Evolutionary conservation across 2,888 invertebrate genomes (phyloP).

Genomic region (Drosophila tripunctata): DNA sequence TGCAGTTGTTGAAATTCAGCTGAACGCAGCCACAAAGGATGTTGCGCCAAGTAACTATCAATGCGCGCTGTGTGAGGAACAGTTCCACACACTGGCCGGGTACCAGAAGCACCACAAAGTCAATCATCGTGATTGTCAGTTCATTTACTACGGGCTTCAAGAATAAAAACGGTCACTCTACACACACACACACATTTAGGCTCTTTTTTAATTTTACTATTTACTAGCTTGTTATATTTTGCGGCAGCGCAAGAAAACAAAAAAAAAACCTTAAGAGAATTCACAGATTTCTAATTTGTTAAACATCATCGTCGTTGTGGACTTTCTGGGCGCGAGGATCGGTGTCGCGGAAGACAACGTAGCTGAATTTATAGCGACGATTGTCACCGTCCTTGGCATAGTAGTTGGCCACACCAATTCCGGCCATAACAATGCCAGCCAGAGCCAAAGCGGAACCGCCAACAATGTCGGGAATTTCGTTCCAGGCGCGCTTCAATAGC

Average conservation of each 20-base stretch:
- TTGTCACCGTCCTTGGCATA: conserved; percentile 87
- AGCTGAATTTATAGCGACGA: conserved; percentile 87
- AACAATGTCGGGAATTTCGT: conserved; percentile 90
- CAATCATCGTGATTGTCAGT: conserved; percentile 29
- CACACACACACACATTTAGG: conserved; percentile 10
- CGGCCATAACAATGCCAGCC: conserved; percentile 86
- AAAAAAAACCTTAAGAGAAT: conserved; percentile 31
- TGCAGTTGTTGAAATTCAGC: conserved; percentile 21
- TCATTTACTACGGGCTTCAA: conserved; percentile 27
- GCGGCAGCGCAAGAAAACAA: conserved; percentile 20
- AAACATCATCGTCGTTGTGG: conserved; percentile 84
- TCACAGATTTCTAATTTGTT: conserved; percentile 22
- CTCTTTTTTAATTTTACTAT: conserved; percentile 57
- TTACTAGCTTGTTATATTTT: conserved; percentile 57
- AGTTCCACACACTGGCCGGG: conserved; percentile 49
- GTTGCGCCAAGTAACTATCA: conserved; percentile 9
- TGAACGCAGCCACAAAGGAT: too few relatives aligned
- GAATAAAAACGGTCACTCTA: neutral
- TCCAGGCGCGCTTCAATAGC: conserved; percentile 85
- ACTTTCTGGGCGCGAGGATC: conserved; percentile 87
- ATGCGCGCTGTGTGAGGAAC: conserved; percentile 40
- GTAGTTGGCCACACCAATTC: conserved; percentile 85
- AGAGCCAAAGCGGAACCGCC: conserved; percentile 86
- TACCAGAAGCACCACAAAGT: conserved; percentile 44
- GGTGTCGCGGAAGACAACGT: conserved; percentile 88